Conservation (phyloP, 1,140 invertebrate genomes). For the Drosophila kikkawai region DNA sequence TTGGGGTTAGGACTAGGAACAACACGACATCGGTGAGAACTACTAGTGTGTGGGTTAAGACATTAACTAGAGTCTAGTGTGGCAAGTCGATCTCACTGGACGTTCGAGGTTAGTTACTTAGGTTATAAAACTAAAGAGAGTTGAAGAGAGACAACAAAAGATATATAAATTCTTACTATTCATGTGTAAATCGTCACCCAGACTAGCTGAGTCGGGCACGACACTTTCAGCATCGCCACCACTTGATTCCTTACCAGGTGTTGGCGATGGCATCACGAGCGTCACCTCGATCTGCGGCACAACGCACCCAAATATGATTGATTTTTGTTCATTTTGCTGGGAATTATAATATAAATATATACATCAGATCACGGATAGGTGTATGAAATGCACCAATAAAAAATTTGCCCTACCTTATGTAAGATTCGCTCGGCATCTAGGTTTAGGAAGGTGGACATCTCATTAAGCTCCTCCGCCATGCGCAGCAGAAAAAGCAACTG, state of each 20-base stretch:
- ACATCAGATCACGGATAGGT: background rate
- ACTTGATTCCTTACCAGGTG: conserved; percentile 92
- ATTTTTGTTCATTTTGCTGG: conserved; percentile 86
- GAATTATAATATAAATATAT: background rate
- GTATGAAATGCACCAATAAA: background rate
- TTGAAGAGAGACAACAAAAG: conserved; percentile 79
- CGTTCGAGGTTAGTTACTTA: conserved; percentile 27
- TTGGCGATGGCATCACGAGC: conserved; percentile 93
- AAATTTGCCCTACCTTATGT: conserved; percentile 75
- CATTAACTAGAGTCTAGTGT: conserved; percentile 23
- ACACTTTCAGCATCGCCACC: conserved; percentile 92
- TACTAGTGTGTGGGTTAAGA: conserved; percentile 54
- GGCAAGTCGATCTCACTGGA: conserved; percentile 17
- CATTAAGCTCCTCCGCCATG: conserved; percentile 92
- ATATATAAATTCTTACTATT: conserved; percentile 84
- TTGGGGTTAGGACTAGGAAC: conserved; percentile 10
- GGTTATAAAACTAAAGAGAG: conserved; percentile 68
- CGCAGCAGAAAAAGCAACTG: conserved; percentile 95
- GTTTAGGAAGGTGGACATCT: conserved; percentile 92
- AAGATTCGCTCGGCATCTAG: conserved; percentile 91
- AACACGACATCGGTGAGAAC: conserved; percentile 51
- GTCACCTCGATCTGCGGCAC: conserved; percentile 95
- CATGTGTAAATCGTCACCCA: conserved; percentile 89
- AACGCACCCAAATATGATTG: conserved; percentile 90
- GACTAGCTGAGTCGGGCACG: conserved; percentile 92